Conservation (phyloP, 2,113 vertebrate genomes). For the Eolophus roseicapilla region DNA sequence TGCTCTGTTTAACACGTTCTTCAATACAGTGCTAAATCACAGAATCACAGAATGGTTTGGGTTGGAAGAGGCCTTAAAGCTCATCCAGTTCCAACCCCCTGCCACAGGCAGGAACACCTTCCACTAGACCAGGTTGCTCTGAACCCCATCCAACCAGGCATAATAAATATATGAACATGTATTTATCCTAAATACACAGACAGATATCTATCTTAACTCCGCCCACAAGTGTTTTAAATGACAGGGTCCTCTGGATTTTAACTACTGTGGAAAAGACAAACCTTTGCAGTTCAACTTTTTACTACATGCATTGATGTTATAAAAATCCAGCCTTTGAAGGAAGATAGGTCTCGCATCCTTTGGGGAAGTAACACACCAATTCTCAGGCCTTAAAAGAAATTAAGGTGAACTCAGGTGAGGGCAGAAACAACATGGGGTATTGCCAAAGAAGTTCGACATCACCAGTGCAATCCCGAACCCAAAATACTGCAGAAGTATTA, state of each 20-base stretch:
- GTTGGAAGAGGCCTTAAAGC: background rate
- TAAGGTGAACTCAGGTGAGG: background rate
- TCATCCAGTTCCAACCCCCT: background rate
- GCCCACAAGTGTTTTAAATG: background rate
- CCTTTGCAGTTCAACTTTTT: background rate
- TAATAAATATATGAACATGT: background rate
- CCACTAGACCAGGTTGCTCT: background rate
- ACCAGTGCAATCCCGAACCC: background rate
- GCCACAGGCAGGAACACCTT: background rate
- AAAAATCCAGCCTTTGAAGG: background rate
- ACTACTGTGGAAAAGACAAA: background rate
- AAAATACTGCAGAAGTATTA: background rate
- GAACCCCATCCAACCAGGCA: background rate
- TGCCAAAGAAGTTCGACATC: background rate
- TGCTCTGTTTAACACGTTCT: background rate
- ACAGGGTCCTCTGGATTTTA: background rate
- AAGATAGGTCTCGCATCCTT: background rate
- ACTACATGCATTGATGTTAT: background rate
- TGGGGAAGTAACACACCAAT: background rate
- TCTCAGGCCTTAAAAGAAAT: background rate
- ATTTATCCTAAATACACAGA: background rate
- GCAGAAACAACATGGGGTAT: background rate
- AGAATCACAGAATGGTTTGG: background rate
- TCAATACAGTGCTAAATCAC: background rate
- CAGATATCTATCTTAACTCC: background rate